Evolutionary conservation across 2,888 invertebrate species (phyloP), one percentile per base, ranked within the genome.

Genomic region (Geotrupes spiniger): DNA sequence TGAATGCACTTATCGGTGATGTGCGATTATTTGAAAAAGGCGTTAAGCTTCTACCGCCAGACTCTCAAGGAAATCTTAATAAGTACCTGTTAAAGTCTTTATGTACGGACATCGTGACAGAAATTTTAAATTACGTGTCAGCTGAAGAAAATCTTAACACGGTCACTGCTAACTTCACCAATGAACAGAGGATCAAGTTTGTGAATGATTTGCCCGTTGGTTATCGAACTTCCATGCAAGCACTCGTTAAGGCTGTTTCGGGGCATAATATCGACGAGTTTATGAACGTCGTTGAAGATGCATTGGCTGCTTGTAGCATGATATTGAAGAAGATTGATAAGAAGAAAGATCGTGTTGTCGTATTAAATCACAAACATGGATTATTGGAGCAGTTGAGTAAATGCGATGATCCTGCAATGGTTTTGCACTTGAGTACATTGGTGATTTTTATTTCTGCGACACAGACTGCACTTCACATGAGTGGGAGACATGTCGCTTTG

Each of bases 401-500:
- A 49, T 84, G 85, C 46, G 79, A 82, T 29, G 92, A 93, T 63
- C 84, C 90, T 9, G 89, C 92, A 0, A 70, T 92, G 26, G 79
- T 84, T 41, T 74, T 95, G 36, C 92, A 93, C 71, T 74, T 93
- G 44, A 82, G 85, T 0, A 81, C 82, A 0, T 75, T 92, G 51
- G 78, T 92, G 31, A 79, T 95, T 45, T 94, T 92, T 66, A 89
- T 89, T 41, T 81, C 83, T 6, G 77, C 84, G 2, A 90, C 89
- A 1, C 89, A 91, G 61, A 83, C 79, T 59, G 89, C 93, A 77
- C 67, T 97, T 16, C 92, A 96, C 72, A 93, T 93, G 9, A 95
- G 96, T 16, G 98, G 98, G 0, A 85, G 92, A 69, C 93, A 93
- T 74, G 92, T 98, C 8, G 85, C 92, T 0, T 77, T 84, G 11